Percentiles rank a stretch among this genome's conserved stretches.
Conservation (phyloP, 2,888 invertebrate genomes). For the Erebia aethiops region DNA sequence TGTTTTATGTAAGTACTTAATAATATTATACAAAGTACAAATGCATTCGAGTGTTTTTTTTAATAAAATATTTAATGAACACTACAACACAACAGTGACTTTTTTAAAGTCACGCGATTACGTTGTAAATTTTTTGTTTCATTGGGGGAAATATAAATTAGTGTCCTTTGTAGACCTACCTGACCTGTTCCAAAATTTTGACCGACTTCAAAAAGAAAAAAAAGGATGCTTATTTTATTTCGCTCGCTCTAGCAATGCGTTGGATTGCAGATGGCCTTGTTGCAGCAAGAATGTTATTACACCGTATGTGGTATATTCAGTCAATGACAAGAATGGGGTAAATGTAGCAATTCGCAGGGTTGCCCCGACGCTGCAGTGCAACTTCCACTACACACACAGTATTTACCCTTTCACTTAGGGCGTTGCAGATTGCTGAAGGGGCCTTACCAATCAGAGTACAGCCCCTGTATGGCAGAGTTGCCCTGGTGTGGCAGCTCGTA, state of each 20-base stretch:
- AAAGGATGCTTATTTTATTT: no score
- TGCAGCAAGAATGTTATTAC: no score
- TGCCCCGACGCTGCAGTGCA: slow-evolving; percentile 85
- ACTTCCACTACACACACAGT: no score
- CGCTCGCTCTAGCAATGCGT: no score
- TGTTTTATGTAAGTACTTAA: no score
- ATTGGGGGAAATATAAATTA: slow-evolving; percentile 6
- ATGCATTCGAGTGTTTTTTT: slow-evolving; percentile 25
- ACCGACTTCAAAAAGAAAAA: no score
- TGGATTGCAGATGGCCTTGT: no score
- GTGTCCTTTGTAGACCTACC: background rate
- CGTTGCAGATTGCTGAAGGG: no score
- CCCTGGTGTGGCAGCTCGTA: slow-evolving; percentile 87
- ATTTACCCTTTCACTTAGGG: slow-evolving; percentile 5
- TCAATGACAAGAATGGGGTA: no score
- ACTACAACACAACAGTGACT: slow-evolving; percentile 40
- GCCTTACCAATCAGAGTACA: slow-evolving; percentile 87
- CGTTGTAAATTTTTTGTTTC: slow-evolving; percentile 26
- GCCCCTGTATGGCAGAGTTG: slow-evolving; percentile 88
- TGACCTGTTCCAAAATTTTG: background rate
- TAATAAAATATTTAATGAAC: slow-evolving; percentile 34
- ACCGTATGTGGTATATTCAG: no score
- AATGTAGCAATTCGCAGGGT: slow-evolving; percentile 71
- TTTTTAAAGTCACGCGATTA: slow-evolving; percentile 55
- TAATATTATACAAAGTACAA: slow-evolving; percentile 3